These are phyloP conservation scores for Kryptopterus vitreolus DNA, from an alignment of 2,797 vertebrate genomes.

Conservation along the genomic window DNA sequence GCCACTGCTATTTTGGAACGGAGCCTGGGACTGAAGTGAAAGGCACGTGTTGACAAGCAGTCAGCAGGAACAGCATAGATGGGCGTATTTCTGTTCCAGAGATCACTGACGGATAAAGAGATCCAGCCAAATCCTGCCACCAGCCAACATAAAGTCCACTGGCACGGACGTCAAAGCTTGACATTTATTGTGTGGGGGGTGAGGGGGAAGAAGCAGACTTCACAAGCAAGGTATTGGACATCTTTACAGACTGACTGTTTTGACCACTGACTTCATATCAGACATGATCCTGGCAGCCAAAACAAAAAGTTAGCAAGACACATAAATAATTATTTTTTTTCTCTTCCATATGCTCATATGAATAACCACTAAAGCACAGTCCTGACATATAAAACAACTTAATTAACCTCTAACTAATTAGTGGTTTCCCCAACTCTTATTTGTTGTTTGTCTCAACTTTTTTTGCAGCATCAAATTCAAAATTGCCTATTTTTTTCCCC, in stretches of 20 bases:
- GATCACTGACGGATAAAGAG: not conserved
- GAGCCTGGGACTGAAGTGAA: not conserved
- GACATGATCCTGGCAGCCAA: not conserved
- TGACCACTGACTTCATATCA: not conserved
- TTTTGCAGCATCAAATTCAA: no score
- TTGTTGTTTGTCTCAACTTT: no score
- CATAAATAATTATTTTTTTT: not conserved
- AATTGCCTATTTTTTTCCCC: no score
- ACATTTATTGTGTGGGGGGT: constrained; percentile 3
- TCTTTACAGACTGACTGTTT: not conserved
- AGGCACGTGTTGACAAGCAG: not conserved
- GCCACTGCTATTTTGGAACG: not conserved
- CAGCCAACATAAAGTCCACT: not conserved
- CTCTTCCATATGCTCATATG: not conserved
- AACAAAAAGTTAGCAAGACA: not conserved
- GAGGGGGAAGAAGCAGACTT: not conserved
- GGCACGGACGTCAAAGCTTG: not conserved
- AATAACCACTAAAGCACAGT: no score
- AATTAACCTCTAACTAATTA: no score
- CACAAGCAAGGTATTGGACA: not conserved
- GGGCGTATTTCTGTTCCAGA: not conserved
- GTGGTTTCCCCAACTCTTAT: no score
- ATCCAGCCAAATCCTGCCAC: not conserved
- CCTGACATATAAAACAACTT: no score
- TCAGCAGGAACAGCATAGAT: not conserved